These are phyloP conservation scores for Istiophorus platypterus DNA, from an alignment of 2,113 vertebrate genomes.

Conservation along the genomic window DNA sequence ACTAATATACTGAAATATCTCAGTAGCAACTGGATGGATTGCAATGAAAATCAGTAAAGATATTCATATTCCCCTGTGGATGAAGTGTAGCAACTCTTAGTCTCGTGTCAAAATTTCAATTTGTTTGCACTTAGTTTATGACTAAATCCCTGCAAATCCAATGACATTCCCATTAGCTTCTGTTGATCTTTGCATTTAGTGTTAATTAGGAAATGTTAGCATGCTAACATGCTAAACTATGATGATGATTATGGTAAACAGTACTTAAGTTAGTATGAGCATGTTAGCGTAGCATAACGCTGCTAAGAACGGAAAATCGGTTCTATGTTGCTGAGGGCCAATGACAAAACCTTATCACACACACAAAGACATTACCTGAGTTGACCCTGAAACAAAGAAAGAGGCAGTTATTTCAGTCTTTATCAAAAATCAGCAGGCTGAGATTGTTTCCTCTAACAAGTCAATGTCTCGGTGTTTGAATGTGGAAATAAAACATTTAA, in stretches of 20 bases:
- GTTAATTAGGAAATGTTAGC: not conserved
- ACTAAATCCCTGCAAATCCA: too few species aligned
- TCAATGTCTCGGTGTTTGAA: not conserved
- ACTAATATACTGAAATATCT: too few species aligned
- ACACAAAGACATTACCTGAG: not conserved
- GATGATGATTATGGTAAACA: not conserved
- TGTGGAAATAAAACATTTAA: conserved; percentile 6
- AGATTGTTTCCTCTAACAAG: conserved; percentile 48
- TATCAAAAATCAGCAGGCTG: conserved; percentile 43
- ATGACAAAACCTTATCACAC: not conserved
- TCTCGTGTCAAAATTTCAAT: too few species aligned
- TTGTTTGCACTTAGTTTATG: too few species aligned
- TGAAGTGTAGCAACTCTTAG: too few species aligned
- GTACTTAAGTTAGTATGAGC: too few species aligned
- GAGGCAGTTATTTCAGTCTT: conserved; percentile 1
- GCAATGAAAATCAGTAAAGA: too few species aligned
- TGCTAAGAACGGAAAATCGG: not conserved
- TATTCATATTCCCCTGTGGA: too few species aligned
- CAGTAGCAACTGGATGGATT: too few species aligned
- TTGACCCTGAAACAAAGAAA: conserved; percentile 6
- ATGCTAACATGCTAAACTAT: not conserved
- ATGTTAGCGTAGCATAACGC: too few species aligned
- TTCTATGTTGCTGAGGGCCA: not conserved
- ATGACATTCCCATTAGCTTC: too few species aligned
- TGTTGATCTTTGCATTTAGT: too few species aligned